Evolutionary conservation across 2,888 invertebrate species (phyloP), one percentile per base, ranked within the genome.

Genomic region (Papilio gigon): DNA sequence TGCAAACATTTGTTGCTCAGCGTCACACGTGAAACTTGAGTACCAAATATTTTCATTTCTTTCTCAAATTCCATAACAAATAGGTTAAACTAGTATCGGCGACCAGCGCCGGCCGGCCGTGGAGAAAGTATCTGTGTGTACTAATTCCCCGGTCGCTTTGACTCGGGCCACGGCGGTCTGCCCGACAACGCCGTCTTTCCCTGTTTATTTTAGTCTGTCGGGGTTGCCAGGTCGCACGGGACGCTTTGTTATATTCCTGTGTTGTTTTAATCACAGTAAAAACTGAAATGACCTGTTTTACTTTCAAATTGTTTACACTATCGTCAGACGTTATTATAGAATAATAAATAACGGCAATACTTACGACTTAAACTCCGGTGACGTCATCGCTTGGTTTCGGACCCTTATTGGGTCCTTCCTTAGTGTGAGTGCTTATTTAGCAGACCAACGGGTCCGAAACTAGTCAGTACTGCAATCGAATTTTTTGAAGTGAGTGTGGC

Each of bases 141-240:
- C 8, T 25, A 25, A 60, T 37, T 60, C 60, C 40, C 37, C 20
- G 59, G 35, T 37, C 60, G 25, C 12, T 47, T 22, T 22, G 47
- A 22, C n/a, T 60, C 60, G 60, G 37, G 35, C 25, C 20, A 37
- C 14, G 35, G 14, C 5, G 37, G 8, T 14, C 22, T 37, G 59
- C 59, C 3, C 20, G 37, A 40, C 60, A 40, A 60, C 60, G 40
- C 22, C 37, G 40, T n/a, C 14, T 60, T 60, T 37, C 22, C 3
- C 33, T 60, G 60, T 60, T 60, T 60, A 60, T 60, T 60, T 40
- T 60, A 37, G 60, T 60, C 60, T 37, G 40, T 60, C 35, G 37
- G 40, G 14, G 60, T 60, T 22, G 25, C 60, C 60, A 60, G 53
- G 53, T 56, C 53, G 53, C 3, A 9, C 27, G 9, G 27, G 30